Conservation (phyloP, 2,797 vertebrate species). For the Mareca strepera region DNA sequence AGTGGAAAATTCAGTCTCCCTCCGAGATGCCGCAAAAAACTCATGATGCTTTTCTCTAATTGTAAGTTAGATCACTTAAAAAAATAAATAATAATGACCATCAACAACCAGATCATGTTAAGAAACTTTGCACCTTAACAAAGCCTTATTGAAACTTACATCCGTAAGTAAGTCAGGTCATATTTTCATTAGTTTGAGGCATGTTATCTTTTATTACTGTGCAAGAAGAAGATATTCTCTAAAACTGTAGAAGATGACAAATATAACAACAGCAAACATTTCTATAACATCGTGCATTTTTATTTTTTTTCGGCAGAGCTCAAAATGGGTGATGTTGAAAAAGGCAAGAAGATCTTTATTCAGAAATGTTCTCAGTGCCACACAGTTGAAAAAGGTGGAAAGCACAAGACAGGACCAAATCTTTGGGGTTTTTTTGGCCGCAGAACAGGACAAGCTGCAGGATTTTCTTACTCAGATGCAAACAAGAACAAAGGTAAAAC, state of each 20-base stretch:
- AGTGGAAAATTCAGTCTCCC: neutral
- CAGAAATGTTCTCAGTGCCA: slow-evolving; percentile 88
- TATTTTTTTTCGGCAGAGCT: neutral
- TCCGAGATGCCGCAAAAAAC: neutral
- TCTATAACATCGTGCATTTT: neutral
- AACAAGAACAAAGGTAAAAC: slow-evolving; percentile 88
- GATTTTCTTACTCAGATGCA: slow-evolving; percentile 84
- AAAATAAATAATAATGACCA: neutral
- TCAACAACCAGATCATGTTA: neutral
- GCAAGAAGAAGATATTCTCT: neutral
- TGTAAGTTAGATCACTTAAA: neutral
- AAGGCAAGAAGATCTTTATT: slow-evolving; percentile 85
- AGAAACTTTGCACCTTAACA: neutral
- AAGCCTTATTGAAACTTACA: neutral
- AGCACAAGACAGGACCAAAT: slow-evolving; percentile 85
- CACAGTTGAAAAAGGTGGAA: slow-evolving; percentile 83
- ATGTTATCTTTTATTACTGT: neutral
- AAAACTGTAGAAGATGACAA: neutral
- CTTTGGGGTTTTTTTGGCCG: slow-evolving; percentile 84
- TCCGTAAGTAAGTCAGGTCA: neutral
- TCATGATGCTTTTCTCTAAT: neutral
- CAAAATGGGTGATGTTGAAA: slow-evolving; percentile 80
- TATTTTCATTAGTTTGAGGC: neutral
- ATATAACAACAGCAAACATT: neutral
- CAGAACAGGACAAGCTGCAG: slow-evolving; percentile 83